phyloP scores from a whole-genome alignment of 2,888 invertebrate genomes.

The Dioctria linearis region DNA sequence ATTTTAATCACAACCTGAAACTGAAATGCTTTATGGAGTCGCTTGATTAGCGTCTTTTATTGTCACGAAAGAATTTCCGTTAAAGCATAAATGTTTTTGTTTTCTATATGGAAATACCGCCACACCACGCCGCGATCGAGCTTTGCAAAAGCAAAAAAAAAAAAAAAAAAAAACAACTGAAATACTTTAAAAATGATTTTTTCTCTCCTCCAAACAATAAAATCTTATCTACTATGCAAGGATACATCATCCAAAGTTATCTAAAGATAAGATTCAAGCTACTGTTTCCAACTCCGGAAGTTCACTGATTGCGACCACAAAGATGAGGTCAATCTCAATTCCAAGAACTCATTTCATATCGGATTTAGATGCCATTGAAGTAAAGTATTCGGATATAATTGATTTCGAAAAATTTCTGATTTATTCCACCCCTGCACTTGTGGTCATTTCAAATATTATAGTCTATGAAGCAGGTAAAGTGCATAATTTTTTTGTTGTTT shows the following conservation, averaged over 20 bases:
- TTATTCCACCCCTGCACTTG: not conserved
- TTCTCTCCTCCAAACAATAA: not conserved
- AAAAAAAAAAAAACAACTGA: not conserved
- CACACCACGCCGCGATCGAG: too few species aligned
- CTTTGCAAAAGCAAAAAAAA: too few species aligned
- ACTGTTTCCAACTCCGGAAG: slow-evolving; percentile 30
- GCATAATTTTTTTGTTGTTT: not conserved
- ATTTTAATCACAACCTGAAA: slow-evolving; percentile 42
- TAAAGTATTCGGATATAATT: not conserved
- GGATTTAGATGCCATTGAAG: slow-evolving; percentile 17
- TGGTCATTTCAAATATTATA: too few species aligned
- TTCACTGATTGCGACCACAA: slow-evolving; percentile 20
- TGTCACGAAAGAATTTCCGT: slow-evolving; percentile 3
- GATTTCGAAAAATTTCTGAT: not conserved
- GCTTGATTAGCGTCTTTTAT: slow-evolving; percentile 34
- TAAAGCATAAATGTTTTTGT: not conserved
- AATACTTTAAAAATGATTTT: not conserved
- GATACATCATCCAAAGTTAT: slow-evolving; percentile 26
- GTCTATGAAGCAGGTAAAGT: too few species aligned
- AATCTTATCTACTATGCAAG: slow-evolving; percentile 13
- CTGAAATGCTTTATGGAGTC: slow-evolving; percentile 25
- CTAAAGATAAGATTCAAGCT: slow-evolving; percentile 40
- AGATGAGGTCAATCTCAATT: slow-evolving; percentile 27
- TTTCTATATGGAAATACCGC: not conserved
- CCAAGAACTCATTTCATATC: slow-evolving; percentile 14